Percentiles rank a stretch among this genome's conserved stretches.
Evolutionary conservation across 1,140 invertebrate genomes (phyloP).

Genomic region (Drosophila paulistorum): DNA sequence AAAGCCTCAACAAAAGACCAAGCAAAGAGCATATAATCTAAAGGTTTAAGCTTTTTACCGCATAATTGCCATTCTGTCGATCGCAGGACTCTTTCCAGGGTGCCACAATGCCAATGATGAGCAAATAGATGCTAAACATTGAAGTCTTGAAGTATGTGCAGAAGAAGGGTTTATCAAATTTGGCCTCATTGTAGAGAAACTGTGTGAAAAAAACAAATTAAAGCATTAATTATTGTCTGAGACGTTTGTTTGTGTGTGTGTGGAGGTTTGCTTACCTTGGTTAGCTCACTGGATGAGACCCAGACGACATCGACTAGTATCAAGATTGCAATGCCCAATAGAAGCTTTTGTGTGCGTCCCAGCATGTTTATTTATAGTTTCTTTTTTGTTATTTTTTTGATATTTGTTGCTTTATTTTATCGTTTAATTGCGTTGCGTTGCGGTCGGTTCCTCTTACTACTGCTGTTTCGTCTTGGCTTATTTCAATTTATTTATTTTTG

Average conservation of each 20-base stretch:
- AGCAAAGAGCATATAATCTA: no score
- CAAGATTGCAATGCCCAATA: constrained; percentile 90
- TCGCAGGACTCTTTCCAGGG: constrained; percentile 92
- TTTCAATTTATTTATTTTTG: constrained; percentile 19
- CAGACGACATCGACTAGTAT: constrained; percentile 93
- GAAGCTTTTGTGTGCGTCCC: constrained; percentile 87
- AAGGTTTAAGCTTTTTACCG: constrained; percentile 82
- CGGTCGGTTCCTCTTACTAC: neutral
- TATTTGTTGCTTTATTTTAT: neutral
- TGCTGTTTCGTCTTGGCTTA: constrained; percentile 13
- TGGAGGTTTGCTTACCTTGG: constrained; percentile 86
- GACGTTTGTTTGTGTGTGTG: neutral
- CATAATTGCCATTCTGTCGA: constrained; percentile 86
- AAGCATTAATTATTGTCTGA: neutral
- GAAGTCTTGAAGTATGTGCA: constrained; percentile 94
- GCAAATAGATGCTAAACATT: constrained; percentile 93
- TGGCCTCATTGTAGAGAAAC: constrained; percentile 92
- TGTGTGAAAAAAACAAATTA: constrained; percentile 82
- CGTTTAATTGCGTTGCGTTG: neutral
- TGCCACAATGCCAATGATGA: constrained; percentile 91
- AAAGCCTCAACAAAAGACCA: no score
- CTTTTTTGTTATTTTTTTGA: constrained; percentile 16
- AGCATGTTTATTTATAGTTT: constrained; percentile 51
- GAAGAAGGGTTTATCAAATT: constrained; percentile 94
- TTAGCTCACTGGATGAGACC: constrained; percentile 93